These are phyloP conservation scores for Aurelia aurita DNA, from an alignment of 30 jellyfish, hydroid and myxozoan genomes.

Conservation along the genomic window DNA sequence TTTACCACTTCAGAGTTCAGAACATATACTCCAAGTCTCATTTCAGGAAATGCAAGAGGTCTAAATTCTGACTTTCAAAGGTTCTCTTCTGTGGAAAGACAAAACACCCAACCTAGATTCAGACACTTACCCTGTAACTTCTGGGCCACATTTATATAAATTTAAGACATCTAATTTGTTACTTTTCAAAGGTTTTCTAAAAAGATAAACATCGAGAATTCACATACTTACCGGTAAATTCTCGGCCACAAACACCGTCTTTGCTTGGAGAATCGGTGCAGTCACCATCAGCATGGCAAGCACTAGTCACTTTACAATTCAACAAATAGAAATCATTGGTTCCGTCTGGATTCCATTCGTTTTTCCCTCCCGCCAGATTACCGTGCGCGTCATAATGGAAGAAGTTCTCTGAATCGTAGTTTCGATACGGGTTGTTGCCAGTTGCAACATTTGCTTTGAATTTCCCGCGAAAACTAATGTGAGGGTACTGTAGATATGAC, in stretches of 20 bases:
- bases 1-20: too few species aligned
- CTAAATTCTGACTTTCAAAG: too few species aligned
- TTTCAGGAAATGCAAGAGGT: too few species aligned
- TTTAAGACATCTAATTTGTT: too few species aligned
- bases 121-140: too few species aligned
- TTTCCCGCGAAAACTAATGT: conserved; percentile 48
- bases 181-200: too few species aligned
- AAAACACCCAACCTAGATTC: too few species aligned
- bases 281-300: conserved; percentile 51
- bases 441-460: conserved; percentile 64
- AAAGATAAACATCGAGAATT: too few species aligned
- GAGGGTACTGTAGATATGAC: conserved; percentile 57
- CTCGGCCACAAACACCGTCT: conserved; percentile 47
- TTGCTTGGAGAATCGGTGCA: conserved; percentile 24
- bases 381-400: conserved; percentile 14
- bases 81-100: too few species aligned
- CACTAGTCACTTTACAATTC: conserved; percentile 49
- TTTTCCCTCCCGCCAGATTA: conserved; percentile 26
- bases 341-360: conserved; percentile 65
- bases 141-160: too few species aligned
- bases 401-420: conserved; percentile 46
- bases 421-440: conserved; percentile 12
- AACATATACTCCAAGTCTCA: too few species aligned
- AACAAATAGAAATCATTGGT: conserved; percentile 38
- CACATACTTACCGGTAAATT: conserved; percentile 21